Base-by-base conservation (phyloP, 1,140 invertebrate species). In the Drosophila kikkawai region DNA sequence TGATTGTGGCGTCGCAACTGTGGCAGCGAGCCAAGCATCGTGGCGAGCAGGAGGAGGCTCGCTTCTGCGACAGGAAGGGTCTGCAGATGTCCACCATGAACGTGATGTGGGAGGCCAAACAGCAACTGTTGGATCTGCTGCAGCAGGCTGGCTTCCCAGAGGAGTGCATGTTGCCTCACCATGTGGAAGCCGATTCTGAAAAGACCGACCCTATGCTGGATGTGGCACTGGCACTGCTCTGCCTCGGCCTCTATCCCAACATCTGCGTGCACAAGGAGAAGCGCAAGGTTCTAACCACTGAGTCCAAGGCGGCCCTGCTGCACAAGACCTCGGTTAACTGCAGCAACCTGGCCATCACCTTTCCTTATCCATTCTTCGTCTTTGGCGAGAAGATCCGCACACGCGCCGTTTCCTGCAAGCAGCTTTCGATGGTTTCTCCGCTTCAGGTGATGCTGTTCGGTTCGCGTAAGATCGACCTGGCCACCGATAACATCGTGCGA, bases 331-430 rank as follows among this genome's bases (percentile, higher is more conserved):
- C 98, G 1, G 98, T 99, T 1, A 99, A 99, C 93, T 99, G 98
- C 93, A 97, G 95, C 75, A 98, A 97, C 91, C 94, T 95, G 61
- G 96, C 97, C 50, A 95, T 97, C 60, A 95, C 94, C 61, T 99
- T 99, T 84, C 97, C 97, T 1, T 99, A 96, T 66, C 99, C 99
- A 5, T 98, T 99, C 90, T 99, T 99, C 92, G 97, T 99, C 39
- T 99, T 99, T 93, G 98, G 98, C 4, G 99, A 99, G 94, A 99
- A 99, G 95, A 98, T 99, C 50, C 95, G 98, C 58, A 99, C 98
- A 0, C 94, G 97, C 77, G 98, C 98, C 7, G 98, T 99, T n/a
- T 97, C 97, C 15, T 99, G 98, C 93, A 99, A 99, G 92, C 98
- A 99, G 93, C 97, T 99, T 94, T 98, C 98, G 0, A 99, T 99